phyloP scores from a whole-genome alignment of 2,797 vertebrate species.

The Neomorphus geoffroyi region DNA sequence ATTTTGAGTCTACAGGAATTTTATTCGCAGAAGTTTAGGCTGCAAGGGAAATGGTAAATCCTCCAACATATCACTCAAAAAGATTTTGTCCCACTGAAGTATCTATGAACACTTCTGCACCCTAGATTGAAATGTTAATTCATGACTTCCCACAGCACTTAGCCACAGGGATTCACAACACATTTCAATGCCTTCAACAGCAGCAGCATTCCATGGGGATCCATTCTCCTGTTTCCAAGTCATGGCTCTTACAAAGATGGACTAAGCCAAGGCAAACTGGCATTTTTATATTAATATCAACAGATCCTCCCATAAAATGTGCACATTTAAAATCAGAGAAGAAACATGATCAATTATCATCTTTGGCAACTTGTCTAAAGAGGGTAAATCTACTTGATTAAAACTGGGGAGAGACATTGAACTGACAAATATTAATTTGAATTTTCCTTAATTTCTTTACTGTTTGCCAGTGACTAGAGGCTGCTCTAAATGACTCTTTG shows the following conservation, averaged over 20 bases:
- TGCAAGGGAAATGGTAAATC: not conserved
- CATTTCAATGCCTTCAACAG: not conserved
- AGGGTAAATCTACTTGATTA: not conserved
- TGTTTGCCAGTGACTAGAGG: not conserved
- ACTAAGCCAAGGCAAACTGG: constrained; percentile 14
- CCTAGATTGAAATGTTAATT: not conserved
- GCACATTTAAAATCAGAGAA: not conserved
- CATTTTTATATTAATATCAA: not conserved
- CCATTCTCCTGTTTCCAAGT: constrained; percentile 14
- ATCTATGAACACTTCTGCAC: not conserved
- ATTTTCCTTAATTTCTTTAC: not conserved
- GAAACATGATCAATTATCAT: not conserved
- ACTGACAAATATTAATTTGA: not conserved
- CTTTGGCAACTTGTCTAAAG: not conserved
- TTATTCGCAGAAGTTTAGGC: not conserved
- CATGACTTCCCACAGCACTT: not conserved
- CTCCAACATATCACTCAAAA: not conserved
- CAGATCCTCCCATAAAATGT: not conserved
- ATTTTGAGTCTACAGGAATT: not conserved
- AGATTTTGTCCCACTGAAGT: not conserved
- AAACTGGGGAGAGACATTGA: not conserved
- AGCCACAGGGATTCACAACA: not conserved
- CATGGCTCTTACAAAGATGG: not conserved
- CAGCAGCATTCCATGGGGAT: constrained; percentile 13
- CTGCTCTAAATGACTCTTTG: not conserved